phyloP scores from a whole-genome alignment of 2,113 vertebrate genomes.

The Cyprinodon brontotheroides region DNA sequence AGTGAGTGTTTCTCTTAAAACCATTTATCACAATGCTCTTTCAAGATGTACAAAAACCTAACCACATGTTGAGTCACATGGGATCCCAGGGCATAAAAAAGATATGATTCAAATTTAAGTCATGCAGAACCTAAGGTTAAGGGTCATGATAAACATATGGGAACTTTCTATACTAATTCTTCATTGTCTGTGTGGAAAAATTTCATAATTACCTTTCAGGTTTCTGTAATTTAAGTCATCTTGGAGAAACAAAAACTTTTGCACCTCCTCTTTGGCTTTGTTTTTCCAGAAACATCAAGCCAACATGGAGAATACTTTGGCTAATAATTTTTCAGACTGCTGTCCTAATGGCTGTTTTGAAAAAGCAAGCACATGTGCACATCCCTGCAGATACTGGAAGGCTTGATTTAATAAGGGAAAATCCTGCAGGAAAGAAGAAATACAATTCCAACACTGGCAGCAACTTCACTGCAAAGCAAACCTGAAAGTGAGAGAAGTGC shows the following conservation, averaged over 20 bases:
- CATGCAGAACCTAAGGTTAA: neutral
- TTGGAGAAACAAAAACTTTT: neutral
- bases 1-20: constrained; percentile 12
- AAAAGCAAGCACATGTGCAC: neutral
- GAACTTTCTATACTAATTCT: neutral
- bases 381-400: constrained; percentile 5
- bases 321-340: neutral
- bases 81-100: neutral
- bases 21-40: constrained; percentile 5
- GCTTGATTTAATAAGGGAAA: neutral
- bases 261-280: neutral
- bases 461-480: neutral
- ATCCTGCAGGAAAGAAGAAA: neutral
- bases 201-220: neutral
- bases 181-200: neutral
- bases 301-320: neutral
- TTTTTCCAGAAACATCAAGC: neutral
- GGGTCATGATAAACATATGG: neutral
- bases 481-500: neutral
- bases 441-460: neutral
- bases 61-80: neutral
- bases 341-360: neutral
- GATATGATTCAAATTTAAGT: constrained; percentile 1
- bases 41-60: neutral
- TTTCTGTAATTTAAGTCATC: neutral